A percentile compares a stretch with the other conserved stretches of the same genome.
phyloP scores from a whole-genome alignment of 1,140 invertebrate genomes.

The Oncopodura yosiiana region DNA sequence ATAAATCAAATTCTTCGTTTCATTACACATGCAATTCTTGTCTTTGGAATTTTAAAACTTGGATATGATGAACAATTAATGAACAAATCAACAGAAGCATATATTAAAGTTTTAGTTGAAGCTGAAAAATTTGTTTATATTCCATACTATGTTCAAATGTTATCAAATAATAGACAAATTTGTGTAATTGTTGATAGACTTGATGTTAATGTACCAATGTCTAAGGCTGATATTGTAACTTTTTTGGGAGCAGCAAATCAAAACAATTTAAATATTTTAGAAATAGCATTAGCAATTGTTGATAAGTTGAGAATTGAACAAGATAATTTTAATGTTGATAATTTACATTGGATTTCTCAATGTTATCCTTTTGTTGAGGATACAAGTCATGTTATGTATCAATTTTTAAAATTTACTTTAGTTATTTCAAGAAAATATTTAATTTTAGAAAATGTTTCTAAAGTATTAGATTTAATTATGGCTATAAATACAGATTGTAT shows the following conservation, averaged over 20 bases:
- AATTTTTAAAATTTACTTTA: conserved; percentile 4
- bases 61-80: conserved; percentile 10
- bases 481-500: conserved; percentile 7
- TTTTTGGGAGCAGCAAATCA: conserved; percentile 17
- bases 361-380: conserved; percentile 19
- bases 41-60: conserved; percentile 13
- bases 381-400: conserved; percentile 13
- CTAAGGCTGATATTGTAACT: conserved; percentile 6
- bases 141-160: conserved; percentile 30
- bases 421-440: conserved; percentile 22
- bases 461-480: conserved; percentile 7
- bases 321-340: conserved; percentile 22
- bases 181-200: conserved; percentile 22
- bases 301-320: conserved; percentile 15
- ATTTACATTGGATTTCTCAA: conserved; percentile 24
- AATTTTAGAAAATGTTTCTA: conserved; percentile 14
- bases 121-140: conserved; percentile 13
- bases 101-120: conserved; percentile 25
- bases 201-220: background rate
- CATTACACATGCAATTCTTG: conserved; percentile 22
- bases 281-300: conserved; percentile 19
- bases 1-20: conserved; percentile 20
- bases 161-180: conserved; percentile 16
- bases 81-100: conserved; percentile 14
- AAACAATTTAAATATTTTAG: conserved; percentile 21